Evolutionary conservation across 1,140 invertebrate genomes (phyloP), one percentile per base, ranked within the genome.

Genomic region (Apocrypta bakeri): DNA sequence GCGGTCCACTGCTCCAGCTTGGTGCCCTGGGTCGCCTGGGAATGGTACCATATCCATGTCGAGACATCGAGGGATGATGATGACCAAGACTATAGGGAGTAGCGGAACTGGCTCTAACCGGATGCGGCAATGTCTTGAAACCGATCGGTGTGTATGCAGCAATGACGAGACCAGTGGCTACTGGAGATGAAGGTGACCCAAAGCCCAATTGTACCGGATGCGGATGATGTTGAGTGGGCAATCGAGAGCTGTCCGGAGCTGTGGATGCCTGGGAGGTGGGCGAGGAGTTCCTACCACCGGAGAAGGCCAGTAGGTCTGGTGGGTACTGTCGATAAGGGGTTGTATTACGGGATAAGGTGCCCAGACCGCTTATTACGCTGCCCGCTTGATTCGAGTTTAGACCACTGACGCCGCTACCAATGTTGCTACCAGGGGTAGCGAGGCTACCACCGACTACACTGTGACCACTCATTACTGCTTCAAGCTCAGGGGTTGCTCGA

Each of bases 31-130:
- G 97, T 87, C 96, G 92, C 81, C 97, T 93, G 0, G 97, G 97
- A 79, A 98, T 96, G 8, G 96, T 97, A 11, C 97, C 96, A 87
- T 97, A 97, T 6, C 96, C 96, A 88, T 95, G 95, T 77, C 95
- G 93, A n/a, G 95, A 94, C 69, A 94, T 93, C 12, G 95, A 81
- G 91, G 93, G 83, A 91, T 93, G 64, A 92, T 64, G 92, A 91
- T 81, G 92, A 76, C 93, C 72, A 0, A 76, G 6, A 83, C 90
- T 84, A 87, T 96, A 97, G 0, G 96, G 96, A 0, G 95, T 95
- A 61, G 95, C 94, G 25, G 95, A 95, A 63, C 95, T 93, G 14
- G 83, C 71, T 6, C 83, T 42, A 2, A 29, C 29, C 17, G 95
- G 95, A 86, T 96, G 95, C 0, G 95, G 95, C 68, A 96, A 86